phyloP scores from a whole-genome alignment of 2,113 vertebrate species.

The Daubentonia madagascariensis region DNA sequence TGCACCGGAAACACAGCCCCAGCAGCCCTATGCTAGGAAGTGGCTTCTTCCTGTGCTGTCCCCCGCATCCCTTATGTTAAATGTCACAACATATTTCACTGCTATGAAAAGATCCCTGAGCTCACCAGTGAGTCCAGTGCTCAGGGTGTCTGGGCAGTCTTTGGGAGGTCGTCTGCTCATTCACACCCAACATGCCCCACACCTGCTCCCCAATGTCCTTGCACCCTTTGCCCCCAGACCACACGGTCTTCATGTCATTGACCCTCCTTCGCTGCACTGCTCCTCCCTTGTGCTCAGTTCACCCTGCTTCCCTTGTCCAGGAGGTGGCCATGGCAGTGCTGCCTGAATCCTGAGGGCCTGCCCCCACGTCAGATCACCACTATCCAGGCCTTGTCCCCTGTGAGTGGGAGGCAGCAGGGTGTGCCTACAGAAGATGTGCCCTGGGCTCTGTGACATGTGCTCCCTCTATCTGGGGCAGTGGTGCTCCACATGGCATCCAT shows the following conservation, averaged over 20 bases:
- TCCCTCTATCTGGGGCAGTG: background rate
- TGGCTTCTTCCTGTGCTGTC: background rate
- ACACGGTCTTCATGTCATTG: background rate
- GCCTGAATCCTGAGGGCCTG: background rate
- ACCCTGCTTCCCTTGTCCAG: background rate
- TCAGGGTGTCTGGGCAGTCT: background rate
- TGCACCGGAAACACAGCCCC: background rate
- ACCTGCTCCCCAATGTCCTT: background rate
- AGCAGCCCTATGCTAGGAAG: background rate
- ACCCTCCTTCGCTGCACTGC: background rate
- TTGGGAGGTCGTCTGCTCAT: background rate
- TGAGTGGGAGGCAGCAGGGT: background rate
- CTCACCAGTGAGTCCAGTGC: background rate
- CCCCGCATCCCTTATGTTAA: background rate
- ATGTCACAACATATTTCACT: background rate
- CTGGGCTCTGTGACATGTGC: background rate
- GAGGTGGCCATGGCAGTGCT: background rate
- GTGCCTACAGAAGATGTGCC: background rate
- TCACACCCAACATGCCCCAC: background rate
- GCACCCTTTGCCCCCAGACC: rapidly evolving
- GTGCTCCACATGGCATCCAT: background rate
- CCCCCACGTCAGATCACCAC: background rate
- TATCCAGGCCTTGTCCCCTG: background rate
- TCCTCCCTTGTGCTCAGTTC: background rate
- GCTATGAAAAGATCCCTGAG: background rate